phyloP scores from a whole-genome alignment of 1,140 invertebrate species.

The Caenorhabditis tropicalis region DNA sequence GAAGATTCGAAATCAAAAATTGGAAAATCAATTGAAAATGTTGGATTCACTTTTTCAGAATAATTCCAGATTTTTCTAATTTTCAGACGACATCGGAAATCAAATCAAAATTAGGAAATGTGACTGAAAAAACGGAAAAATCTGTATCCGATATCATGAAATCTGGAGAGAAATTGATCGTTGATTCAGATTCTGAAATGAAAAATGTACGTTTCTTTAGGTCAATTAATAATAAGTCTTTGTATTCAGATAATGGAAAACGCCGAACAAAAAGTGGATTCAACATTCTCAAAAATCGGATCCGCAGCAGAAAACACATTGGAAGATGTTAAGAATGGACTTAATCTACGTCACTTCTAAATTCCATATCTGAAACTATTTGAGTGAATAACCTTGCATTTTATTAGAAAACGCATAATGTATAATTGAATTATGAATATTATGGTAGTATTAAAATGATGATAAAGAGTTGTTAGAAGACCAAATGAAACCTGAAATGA shows the following conservation, averaged over 20 bases:
- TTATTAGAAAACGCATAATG: background rate
- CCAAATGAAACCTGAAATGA: background rate
- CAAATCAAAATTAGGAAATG: background rate
- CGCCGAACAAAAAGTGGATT: background rate
- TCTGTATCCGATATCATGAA: background rate
- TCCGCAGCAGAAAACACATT: background rate
- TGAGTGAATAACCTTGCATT: background rate
- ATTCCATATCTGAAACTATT: background rate
- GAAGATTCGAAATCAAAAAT: background rate
- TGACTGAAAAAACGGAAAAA: background rate
- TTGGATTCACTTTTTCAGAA: background rate
- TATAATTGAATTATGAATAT: background rate
- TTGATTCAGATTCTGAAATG: background rate
- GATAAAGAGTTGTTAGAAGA: background rate
- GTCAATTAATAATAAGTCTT: background rate
- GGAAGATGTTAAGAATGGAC: background rate
- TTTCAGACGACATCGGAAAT: background rate
- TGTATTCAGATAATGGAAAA: background rate
- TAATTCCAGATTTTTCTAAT: background rate
- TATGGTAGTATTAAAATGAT: background rate
- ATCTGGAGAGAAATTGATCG: background rate
- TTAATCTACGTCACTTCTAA: background rate
- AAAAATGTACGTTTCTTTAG: background rate
- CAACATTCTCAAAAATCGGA: background rate
- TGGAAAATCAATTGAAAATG: background rate